Conservation (phyloP, 2,113 vertebrate genomes). For the Vimba vimba region DNA sequence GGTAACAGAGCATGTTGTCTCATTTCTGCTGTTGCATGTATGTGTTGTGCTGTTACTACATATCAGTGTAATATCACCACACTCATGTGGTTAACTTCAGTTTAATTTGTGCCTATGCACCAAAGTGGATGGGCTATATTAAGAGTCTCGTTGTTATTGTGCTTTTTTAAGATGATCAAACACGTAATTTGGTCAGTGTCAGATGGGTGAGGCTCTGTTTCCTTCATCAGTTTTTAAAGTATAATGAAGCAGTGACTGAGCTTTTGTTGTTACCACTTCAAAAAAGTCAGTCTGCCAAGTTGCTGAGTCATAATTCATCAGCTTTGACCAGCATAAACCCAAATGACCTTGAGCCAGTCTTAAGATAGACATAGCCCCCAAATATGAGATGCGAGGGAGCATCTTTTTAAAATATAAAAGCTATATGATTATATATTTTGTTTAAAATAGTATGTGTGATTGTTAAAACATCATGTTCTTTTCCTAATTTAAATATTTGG, state of each 20-base stretch:
- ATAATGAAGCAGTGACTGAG: slow-evolving; percentile 23
- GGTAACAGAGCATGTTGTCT: slow-evolving; percentile 59
- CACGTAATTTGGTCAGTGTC: background rate
- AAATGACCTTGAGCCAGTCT: slow-evolving; percentile 4
- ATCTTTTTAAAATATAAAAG: no score
- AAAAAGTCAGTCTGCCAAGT: background rate
- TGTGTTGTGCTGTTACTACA: background rate
- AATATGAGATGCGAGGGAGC: no score
- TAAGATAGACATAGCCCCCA: background rate
- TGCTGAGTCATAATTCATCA: slow-evolving; percentile 46
- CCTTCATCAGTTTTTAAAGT: slow-evolving; percentile 38
- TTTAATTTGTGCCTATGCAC: slow-evolving; percentile 11
- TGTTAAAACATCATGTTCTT: no score
- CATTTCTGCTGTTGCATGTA: slow-evolving; percentile 2
- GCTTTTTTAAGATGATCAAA: background rate
- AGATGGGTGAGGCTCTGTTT: slow-evolving; percentile 15
- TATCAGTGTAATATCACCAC: background rate
- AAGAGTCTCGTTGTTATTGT: background rate
- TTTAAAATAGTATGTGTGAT: no score
- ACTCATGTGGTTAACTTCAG: background rate
- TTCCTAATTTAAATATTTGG: no score
- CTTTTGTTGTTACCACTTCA: background rate
- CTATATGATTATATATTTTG: no score
- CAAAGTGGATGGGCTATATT: background rate
- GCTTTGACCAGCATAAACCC: slow-evolving; percentile 35